A percentile compares a stretch with the other conserved stretches of the same genome.
Conservation (phyloP, 2,797 vertebrate genomes). For the Triplophysa bombifrons region DNA sequence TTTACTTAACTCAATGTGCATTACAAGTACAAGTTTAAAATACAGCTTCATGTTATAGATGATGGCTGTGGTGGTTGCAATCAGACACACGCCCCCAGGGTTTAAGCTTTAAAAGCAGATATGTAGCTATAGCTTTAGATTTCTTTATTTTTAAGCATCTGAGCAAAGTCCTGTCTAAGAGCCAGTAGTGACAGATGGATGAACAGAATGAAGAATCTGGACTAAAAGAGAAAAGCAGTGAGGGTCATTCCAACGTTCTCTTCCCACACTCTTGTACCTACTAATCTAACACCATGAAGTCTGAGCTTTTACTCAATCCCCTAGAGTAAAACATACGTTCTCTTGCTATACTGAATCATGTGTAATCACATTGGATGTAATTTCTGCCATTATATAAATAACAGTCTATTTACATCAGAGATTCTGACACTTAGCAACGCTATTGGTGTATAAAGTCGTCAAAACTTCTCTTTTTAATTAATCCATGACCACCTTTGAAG, state of each 20-base stretch:
- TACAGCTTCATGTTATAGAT: not conserved
- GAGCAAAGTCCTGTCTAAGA: slow-evolving; percentile 19
- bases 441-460: not conserved
- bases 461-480: not conserved
- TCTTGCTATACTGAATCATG: not conserved
- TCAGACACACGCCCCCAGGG: not conserved
- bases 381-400: slow-evolving; percentile 40
- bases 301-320: slow-evolving; percentile 23
- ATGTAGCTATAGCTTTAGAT: not conserved
- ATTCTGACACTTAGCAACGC: no score
- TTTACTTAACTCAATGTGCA: no score
- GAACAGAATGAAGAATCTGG: slow-evolving; percentile 50
- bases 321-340: slow-evolving; percentile 26
- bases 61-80: not conserved
- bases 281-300: slow-evolving; percentile 45
- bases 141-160: slow-evolving; percentile 26
- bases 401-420: slow-evolving; percentile 9
- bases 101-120: not conserved
- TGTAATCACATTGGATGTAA: not conserved
- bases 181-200: slow-evolving; percentile 56
- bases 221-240: slow-evolving; percentile 23
- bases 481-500: not conserved
- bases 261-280: slow-evolving; percentile 44
- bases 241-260: slow-evolving; percentile 35
- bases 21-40: not conserved